Evolutionary conservation across 1,140 invertebrate genomes (phyloP), one percentile per base, ranked within the genome.

Genomic region (Littorina saxatilis): DNA sequence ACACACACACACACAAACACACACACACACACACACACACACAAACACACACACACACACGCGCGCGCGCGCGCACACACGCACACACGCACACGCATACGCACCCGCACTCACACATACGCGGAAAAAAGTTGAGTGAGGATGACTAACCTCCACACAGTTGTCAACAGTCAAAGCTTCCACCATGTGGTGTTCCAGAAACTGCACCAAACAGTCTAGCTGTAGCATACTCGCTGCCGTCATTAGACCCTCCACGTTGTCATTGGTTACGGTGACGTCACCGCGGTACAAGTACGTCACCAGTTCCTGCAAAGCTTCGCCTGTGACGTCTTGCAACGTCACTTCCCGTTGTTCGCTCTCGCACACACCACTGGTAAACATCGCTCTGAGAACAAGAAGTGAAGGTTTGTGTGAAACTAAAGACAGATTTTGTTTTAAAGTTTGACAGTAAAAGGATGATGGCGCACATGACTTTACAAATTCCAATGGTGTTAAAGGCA

Each of bases 241-340:
- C 39, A 90, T 84, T 3, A 91, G 72, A 40, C 85, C 80, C 78
- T 91, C 89, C 15, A 87, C 88, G 80, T 87, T 90, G 43, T 88
- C 87, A 66, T 87, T 83, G 63, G 82, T 85, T 11, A 91, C 78
- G n/a, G 68, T 29, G 7, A 89, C 82, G 32, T 77, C 32, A 55
- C 87, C 88, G 11, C 80, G 84, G 81, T 90, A 91, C 32, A 89
- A 84, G 79, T 86, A 91, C 5, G 84, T 83, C 32, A 91, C 75
- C 9, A 90, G 70, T 15, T 32, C 29, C 4, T 81, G 73, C 35
- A 91, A 50, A 7, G 84, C 74, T 7, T 80, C 66, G 4, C 83
- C 55, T 5, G 43, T 68, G 1, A 90, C 75, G 13, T 86, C 84
- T n/a, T 87, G 83, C 27, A 91, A 68, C 13, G 76, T 35, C 3